Base-by-base conservation (phyloP, 2,888 invertebrate genomes). In the Alloplasta piceator region DNA sequence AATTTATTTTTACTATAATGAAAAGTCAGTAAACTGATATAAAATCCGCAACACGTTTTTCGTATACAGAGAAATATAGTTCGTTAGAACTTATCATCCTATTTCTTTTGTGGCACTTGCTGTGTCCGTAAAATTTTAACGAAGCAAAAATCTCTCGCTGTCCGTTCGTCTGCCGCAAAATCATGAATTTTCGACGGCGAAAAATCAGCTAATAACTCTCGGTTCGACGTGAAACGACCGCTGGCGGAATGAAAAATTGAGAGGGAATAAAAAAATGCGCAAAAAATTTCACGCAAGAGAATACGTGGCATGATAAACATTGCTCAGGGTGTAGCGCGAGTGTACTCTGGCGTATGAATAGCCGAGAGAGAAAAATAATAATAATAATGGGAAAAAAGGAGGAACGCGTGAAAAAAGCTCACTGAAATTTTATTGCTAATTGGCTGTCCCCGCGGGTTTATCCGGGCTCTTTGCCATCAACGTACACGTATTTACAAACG, bases 391-490 rank as follows among this genome's bases (percentile, higher is more conserved):
- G 64, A 36, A 43, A 68, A 75, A 39, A 26, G 58, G 39, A 39
- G n/a, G 39, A 61, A 55, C 14, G 63, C 4, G 61, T 12, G 56
- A 79, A 70, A 79, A 78, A 82, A 73, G 58, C 52, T 64, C 50
- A 64, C 64, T 80, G 82, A 70, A 74, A 74, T 83, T 83, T 83
- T 83, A 83, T 83, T 83, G 83, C 83, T 82, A 83, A 83, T 83
- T 83, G 82, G 78, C 80, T 83, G 80, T 83, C 82, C 72, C 78
- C 78, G 66, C 72, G 58, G 74, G 61, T 80, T 80, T 77, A 71
- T 77, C 74, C 77, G 67, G 56, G 50, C 64, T 77, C 63, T 61
- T 72, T 56, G 71, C 63, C 73, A 78, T 78, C 78, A 70, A 43
- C 63, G 58, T 60, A 64, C 6, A 52, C 14, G 14, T 16, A 52